Evolutionary conservation across 2,797 vertebrate species (phyloP).

Genomic region (Salarias fasciatus): DNA sequence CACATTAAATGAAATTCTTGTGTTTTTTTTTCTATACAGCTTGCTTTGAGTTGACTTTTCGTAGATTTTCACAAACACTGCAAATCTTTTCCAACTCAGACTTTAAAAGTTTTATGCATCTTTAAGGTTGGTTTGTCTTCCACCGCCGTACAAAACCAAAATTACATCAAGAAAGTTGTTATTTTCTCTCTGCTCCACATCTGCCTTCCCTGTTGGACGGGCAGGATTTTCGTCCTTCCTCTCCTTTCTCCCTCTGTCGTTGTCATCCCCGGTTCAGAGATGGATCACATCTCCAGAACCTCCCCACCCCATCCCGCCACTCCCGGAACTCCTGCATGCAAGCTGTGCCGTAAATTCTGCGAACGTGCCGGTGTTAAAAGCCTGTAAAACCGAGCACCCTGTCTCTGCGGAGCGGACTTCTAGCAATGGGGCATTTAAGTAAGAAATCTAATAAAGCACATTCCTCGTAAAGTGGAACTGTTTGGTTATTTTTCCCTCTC

Average conservation of each 20-base stretch:
- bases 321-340: conserved; percentile 52
- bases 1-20: conserved; percentile 1
- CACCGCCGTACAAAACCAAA: conserved; percentile 42
- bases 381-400: conserved; percentile 68
- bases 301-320: background rate
- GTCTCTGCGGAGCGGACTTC: conserved; percentile 58
- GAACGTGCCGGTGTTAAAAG: conserved; percentile 73
- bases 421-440: conserved; percentile 61
- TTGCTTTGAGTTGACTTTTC: background rate
- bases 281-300: conserved; percentile 28
- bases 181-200: conserved; percentile 58
- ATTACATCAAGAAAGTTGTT: conserved; percentile 50
- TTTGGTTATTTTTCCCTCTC: conserved; percentile 73
- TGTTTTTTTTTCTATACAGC: background rate
- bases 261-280: conserved; percentile 49
- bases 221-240: conserved; percentile 31
- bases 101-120: too few species aligned
- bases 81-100: too few species aligned
- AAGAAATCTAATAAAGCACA: conserved; percentile 73
- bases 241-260: conserved; percentile 32
- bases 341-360: conserved; percentile 70
- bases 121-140: conserved; percentile 2
- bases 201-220: conserved; percentile 50
- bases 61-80: too few species aligned
- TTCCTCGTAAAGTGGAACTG: conserved; percentile 77